Base-by-base conservation (phyloP, 1,140 invertebrate species). In the Atta colombica region DNA sequence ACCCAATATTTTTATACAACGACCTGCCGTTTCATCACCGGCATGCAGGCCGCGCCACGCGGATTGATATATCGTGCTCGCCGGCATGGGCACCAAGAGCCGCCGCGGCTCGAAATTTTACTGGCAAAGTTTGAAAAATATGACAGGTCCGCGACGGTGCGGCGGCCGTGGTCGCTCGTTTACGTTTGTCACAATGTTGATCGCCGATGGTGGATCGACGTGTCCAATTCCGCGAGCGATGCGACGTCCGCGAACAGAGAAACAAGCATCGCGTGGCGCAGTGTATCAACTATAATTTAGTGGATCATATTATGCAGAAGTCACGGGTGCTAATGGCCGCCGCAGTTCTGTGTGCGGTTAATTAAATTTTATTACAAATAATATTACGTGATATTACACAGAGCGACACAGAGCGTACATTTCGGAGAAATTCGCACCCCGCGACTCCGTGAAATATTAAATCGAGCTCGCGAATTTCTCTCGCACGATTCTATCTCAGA, bases 361-460 rank as follows among this genome's bases (percentile, higher is more conserved):
- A 91, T 91, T 91, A 90, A 91, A 91, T 91, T 91, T 91, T 85
- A 89, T 91, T 91, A 72, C 69, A 89, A 89, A 90, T 91, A 91
- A 89, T 91, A 91, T 89, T 81, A 66, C 74, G 78, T 35, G 60
- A 86, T 88, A 90, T 90, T 82, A 72, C 31, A n/a, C 18, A 63
- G 77, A 55, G 21, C 18, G 77, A 63, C 31, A 16, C 31, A 25
- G 65, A 31, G 63, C 63, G 31, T 35, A 80, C n/a, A 80, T 80
- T 80, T 80, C 49, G 77, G 6, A 49, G 77, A 65, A 85, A 88
- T 81, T 85, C 53, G 77, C 68, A 58, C 7, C 58, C 66, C 51
- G 18, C 45, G 55, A 28, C 35, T 53, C 12, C 51, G 53, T 77
- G 85, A 80, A 90, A 90, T 75, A 87, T 90, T 88, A 90, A 90